These are phyloP conservation scores for Hormaphis cornu DNA, from an alignment of 1,140 invertebrate species.

Conservation along the genomic window DNA sequence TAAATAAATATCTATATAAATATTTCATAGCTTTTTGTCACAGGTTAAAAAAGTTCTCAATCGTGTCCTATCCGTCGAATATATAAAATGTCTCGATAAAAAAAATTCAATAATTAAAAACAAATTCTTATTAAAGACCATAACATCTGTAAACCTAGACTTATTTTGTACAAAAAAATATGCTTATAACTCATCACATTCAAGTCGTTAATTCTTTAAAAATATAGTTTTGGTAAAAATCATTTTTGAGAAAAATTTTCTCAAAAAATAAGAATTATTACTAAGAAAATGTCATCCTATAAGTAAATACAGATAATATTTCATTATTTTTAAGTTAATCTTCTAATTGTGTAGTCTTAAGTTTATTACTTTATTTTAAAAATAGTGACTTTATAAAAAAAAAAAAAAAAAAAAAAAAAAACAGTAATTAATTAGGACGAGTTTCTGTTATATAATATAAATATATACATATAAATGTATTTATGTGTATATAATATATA, in stretches of 20 bases:
- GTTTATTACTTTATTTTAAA: constrained; percentile 26
- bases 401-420: not conserved
- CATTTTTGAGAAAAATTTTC: constrained; percentile 19
- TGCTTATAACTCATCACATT: constrained; percentile 33
- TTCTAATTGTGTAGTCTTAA: constrained; percentile 27
- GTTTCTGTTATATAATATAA: not conserved
- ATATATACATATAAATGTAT: constrained; percentile 20
- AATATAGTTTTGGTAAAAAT: constrained; percentile 33
- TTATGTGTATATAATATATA: too few species aligned
- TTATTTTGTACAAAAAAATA: constrained; percentile 33
- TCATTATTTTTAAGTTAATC: constrained; percentile 24
- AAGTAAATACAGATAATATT: constrained; percentile 32
- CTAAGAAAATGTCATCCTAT: constrained; percentile 31
- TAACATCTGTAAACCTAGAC: constrained; percentile 32
- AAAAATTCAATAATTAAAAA: constrained; percentile 27
- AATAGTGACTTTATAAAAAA: constrained; percentile 27
- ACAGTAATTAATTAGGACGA: constrained; percentile 26
- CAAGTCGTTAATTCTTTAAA: constrained; percentile 31
- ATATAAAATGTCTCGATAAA: constrained; percentile 30
- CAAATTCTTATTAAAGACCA: constrained; percentile 32
- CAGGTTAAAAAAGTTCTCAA: constrained; percentile 32
- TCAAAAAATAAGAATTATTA: constrained; percentile 31
- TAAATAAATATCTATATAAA: constrained; percentile 33
- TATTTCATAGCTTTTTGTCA: constrained; percentile 31
- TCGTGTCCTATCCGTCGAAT: constrained; percentile 31